Base-by-base conservation (phyloP, 2,113 vertebrate species). In the Gymnogyps californianus region DNA sequence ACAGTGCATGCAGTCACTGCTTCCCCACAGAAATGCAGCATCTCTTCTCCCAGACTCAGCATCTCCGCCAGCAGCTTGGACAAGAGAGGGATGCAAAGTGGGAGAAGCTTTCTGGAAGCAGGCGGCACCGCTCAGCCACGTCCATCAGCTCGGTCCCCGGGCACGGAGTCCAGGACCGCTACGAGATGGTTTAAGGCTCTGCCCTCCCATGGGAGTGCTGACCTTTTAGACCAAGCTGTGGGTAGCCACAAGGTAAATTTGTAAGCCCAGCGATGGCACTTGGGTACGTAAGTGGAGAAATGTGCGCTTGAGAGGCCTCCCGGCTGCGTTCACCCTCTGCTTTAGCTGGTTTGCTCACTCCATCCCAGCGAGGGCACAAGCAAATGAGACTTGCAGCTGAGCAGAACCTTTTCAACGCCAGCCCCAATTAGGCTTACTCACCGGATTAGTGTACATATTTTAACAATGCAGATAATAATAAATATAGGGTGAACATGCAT, bases 101-200 rank as follows among this genome's bases (percentile, higher is more conserved):
- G 52, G 72, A 67, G 61, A 78, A 34, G 66, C 13, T 46, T 71
- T 65, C 54, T 61, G 84, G 69, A 55, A 74, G 34, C 52, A 16
- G 55, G n/a, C 2, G 2, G 51, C 47, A 24, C 25, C 0, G 0
- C 61, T 42, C 26, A 44, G 42, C 57, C 42, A 3, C 4, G 0
- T 64, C 87, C 54, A 12, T 13, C 7, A 0, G n/a, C 49, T 69
- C 20, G 1, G 3, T 14, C 51, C 40, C 42, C 2, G 3, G 7
- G 8, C 20, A 4, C 1, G 4, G 22, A 18, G 49, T 13, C 44
- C 51, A 11, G 51, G 38, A 22, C 10, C 1, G 0, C 32, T 13
- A 9, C 0, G 1, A 31, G 54, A 13, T 8, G 28, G 2, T 11
- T 28, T 22, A 28, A 77, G 28, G 69, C 15, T 26, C 40, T n/a